These are phyloP conservation scores for Capitella teleta DNA, from an alignment of 1,140 invertebrate species.

Conservation along the genomic window DNA sequence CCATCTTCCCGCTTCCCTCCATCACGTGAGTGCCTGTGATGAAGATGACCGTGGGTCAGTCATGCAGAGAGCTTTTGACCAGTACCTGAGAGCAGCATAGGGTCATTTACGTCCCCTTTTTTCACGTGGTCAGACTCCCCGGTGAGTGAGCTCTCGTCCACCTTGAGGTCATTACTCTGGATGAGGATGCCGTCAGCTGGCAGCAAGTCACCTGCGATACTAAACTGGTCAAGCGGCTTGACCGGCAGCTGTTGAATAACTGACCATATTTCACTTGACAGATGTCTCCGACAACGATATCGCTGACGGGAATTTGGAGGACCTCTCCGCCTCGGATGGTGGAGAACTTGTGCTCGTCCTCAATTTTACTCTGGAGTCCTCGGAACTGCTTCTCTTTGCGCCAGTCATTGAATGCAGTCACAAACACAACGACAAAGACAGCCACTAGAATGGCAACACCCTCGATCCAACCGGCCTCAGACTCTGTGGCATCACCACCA, in stretches of 20 bases:
- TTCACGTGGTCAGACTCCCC: conserved; percentile 98
- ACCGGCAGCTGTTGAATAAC: background rate
- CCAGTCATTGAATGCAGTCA: conserved; percentile 96
- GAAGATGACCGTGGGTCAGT: conserved; percentile 8
- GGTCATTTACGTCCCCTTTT: conserved; percentile 81
- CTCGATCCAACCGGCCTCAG: conserved; percentile 68
- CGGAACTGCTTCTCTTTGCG: conserved; percentile 92
- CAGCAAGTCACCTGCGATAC: conserved; percentile 60
- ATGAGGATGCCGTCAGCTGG: conserved; percentile 93
- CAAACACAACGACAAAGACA: conserved; percentile 89
- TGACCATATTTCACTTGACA: conserved; percentile 56
- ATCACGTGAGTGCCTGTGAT: conserved; percentile 90
- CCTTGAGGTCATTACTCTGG: conserved; percentile 94
- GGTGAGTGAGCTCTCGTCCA: conserved; percentile 93
- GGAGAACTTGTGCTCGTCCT: conserved; percentile 93
- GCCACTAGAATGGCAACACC: conserved; percentile 90
- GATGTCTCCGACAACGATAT: conserved; percentile 95
- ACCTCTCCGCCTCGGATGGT: conserved; percentile 82
- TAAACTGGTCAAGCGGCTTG: background rate
- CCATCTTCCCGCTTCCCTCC: conserved; percentile 99
- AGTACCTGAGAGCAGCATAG: conserved; percentile 81
- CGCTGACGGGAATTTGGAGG: conserved; percentile 83
- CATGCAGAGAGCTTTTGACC: background rate
- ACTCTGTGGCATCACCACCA: conserved; percentile 2
- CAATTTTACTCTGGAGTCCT: conserved; percentile 89